Evolutionary conservation across 2,113 vertebrate genomes (phyloP).

Genomic region (Microcebus murinus): DNA sequence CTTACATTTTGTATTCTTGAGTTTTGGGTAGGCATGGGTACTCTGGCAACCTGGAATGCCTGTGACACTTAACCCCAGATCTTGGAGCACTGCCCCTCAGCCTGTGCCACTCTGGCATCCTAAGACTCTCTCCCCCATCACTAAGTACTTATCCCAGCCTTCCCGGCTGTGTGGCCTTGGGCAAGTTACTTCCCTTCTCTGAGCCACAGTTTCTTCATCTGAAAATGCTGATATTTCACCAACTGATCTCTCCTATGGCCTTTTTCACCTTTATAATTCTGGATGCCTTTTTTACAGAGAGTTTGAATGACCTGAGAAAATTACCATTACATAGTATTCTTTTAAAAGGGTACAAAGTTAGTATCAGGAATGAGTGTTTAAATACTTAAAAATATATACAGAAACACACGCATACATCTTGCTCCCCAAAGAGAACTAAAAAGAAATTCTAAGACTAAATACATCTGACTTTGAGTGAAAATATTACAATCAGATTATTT

Average conservation of each 20-base stretch:
- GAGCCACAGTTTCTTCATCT: not conserved
- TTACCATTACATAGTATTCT: not conserved
- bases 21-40: not conserved
- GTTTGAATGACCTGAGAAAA: not conserved
- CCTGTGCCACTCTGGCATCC: not conserved
- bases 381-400: not conserved
- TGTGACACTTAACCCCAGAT: not conserved
- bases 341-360: not conserved
- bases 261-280: not conserved
- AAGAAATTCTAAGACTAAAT: not conserved
- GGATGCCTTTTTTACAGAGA: not conserved
- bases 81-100: not conserved
- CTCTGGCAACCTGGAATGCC: not conserved
- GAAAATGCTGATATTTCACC: not conserved
- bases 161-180: not conserved
- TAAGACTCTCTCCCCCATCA: no score
- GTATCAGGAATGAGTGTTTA: not conserved
- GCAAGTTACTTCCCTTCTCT: not conserved
- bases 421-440: not conserved
- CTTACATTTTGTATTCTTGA: not conserved
- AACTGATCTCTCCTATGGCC: not conserved
- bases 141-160: not conserved
- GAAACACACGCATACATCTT: not conserved
- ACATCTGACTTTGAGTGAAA: not conserved
- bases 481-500: not conserved